Evolutionary conservation across 1,140 invertebrate species (phyloP).

Genomic region (Drosophila suzukii): DNA sequence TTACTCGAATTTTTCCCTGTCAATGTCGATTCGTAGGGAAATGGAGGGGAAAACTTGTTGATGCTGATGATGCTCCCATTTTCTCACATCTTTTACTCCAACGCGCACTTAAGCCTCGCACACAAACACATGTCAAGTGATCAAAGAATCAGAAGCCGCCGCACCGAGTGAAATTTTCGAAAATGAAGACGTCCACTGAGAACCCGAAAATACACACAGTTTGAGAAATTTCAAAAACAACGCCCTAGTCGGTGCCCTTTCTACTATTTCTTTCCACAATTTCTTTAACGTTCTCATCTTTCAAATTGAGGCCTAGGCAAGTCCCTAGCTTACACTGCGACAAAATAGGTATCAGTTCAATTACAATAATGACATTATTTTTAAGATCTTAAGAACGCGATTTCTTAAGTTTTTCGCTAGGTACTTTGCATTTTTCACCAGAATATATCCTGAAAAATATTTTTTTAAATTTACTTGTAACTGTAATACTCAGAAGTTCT

Average conservation of each 20-base stretch:
- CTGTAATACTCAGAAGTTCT: no score
- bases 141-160: slow-evolving; percentile 67
- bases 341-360: background rate
- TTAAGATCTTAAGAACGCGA: no score
- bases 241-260: slow-evolving; percentile 72
- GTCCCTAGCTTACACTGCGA: slow-evolving; percentile 7
- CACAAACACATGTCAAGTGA: slow-evolving; percentile 66
- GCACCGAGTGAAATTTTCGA: slow-evolving; percentile 46
- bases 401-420: no score
- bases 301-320: slow-evolving; percentile 35
- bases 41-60: slow-evolving; percentile 56
- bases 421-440: no score
- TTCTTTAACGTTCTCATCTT: slow-evolving; percentile 77
- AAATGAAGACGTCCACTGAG: slow-evolving; percentile 66
- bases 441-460: no score
- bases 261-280: slow-evolving; percentile 42
- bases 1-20: slow-evolving; percentile 36
- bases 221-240: slow-evolving; percentile 73
- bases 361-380: background rate
- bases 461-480: no score
- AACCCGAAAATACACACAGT: slow-evolving; percentile 47
- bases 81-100: slow-evolving; percentile 71
- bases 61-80: slow-evolving; percentile 73
- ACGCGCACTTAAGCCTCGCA: slow-evolving; percentile 63
- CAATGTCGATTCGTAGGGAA: background rate